Evolutionary conservation across 1,140 invertebrate genomes (phyloP), one percentile per base, ranked within the genome.

Genomic region (Drosophila chauvacae): DNA sequence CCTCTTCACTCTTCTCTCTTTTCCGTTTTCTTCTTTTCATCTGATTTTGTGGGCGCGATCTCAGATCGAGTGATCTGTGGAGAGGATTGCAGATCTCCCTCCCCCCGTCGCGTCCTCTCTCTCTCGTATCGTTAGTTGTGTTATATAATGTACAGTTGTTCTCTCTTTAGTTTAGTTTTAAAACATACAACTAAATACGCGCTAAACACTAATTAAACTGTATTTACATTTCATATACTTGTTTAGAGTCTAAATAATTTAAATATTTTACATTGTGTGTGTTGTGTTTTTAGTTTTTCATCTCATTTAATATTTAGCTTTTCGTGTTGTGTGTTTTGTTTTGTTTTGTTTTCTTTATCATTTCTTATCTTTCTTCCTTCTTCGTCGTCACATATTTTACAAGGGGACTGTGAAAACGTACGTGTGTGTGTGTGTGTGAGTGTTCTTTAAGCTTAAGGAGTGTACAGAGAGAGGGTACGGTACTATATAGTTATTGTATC

Each of bases 201-300:
- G 85, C 84, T 88, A 88, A 90, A 88, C 81, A 90, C 85, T 90
- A 90, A 90, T 90, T 90, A 90, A 90, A 90, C 85, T 90, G 85
- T 90, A 90, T 90, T 86, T 90, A 90, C 85, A 90, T 81, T 90
- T 73, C 50, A 68, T 74, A 68, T 74, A 74, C 50, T 44, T 78
- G 47, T 87, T 51, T 56, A 79, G 80, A 81, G 71, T 81, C 83
- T 86, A 86, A 87, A 87, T 86, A 87, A 86, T 86, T 86, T 86
- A 87, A 86, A 82, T 86, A 86, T 86, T 82, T 86, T 86, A 86
- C 83, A 86, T 37, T 66, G 3, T 71, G 37, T 51, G 60, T 84
- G 73, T 81, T 26, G 45, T 61, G 53, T 57, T 30, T 59, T 58
- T 57, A 42, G 26, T 62, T 57, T 75, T 57, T 42, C 14, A 39